Base-by-base conservation (phyloP, 2,888 invertebrate species). In the Stenolophus ochropezus region DNA sequence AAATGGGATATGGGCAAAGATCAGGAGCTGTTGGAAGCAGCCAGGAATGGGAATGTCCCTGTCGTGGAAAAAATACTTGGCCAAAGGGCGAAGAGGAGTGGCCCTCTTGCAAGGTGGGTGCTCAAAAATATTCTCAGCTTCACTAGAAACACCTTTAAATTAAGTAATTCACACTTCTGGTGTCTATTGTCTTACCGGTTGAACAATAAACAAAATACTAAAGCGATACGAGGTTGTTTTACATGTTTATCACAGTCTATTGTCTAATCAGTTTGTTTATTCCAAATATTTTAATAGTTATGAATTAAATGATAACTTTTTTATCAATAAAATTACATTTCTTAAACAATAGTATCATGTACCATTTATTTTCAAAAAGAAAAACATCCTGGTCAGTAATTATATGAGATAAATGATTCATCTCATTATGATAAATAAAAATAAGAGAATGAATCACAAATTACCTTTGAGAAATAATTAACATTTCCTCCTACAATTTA, bases 11-110 rank as follows among this genome's bases (percentile, higher is more conserved):
- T 98, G 97, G 98, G 98, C 89, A 97, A 97, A 91, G 98, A 98
- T 91, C 97, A 97, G 91, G 98, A 98, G 91, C 93, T 98, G 90
- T 92, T 98, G 90, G 98, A 98, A 89, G 98, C 97, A 86, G 97
- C 98, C 85, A 94, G 98, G 87, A 96, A 94, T 91, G 98, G 98
- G 88, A 96, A 98, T 90, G 93, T 94, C 87, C 92, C 93, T 85
- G 93, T 95, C 86, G 96, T 97, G 85, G 97, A 97, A 90, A 97
- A 97, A 92, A 95, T 98, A 88, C 91, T 98, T 86, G 94, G 93
- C 86, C 96, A 96, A 90, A 94, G 95, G 91, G 94, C 95, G 87
- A 96, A 96, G 93, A 95, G 96, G 92, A 96, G 96, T 92, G 97
- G 97, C 91, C 97, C 97, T 87, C 92, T 97, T 90, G 96, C 97